phyloP scores from a whole-genome alignment of 2,888 invertebrate species.

The Zaprionus bogoriensis region DNA sequence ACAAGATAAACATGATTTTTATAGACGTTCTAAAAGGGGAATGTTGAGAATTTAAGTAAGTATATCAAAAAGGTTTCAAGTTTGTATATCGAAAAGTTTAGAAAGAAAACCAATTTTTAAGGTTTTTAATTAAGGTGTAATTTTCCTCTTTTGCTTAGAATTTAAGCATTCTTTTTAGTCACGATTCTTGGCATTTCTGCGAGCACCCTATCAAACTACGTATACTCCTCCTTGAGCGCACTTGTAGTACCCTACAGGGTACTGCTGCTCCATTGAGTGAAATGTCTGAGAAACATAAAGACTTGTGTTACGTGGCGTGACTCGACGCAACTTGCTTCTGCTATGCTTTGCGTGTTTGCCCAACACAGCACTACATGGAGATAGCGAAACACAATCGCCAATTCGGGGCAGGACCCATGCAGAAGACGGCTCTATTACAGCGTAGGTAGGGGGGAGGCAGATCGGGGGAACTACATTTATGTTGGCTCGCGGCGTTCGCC shows the following conservation, averaged over 20 bases:
- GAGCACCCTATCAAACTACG: too few species aligned
- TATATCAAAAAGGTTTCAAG: too few species aligned
- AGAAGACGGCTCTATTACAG: background rate
- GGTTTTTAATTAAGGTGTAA: too few species aligned
- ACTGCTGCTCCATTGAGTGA: constrained; percentile 12
- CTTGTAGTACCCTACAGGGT: background rate
- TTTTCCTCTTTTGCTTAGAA: too few species aligned
- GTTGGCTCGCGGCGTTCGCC: background rate
- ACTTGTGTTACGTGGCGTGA: constrained; percentile 13
- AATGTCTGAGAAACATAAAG: constrained; percentile 8
- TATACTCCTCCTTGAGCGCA: too few species aligned
- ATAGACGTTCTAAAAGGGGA: too few species aligned
- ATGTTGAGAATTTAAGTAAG: too few species aligned
- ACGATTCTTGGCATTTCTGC: too few species aligned
- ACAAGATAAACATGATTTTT: too few species aligned
- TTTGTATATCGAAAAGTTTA: too few species aligned
- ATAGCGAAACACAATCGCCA: background rate
- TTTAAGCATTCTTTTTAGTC: too few species aligned
- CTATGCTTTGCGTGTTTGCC: constrained; percentile 9
- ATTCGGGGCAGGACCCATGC: background rate
- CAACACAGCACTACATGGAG: background rate
- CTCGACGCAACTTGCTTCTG: constrained; percentile 12
- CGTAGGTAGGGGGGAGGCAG: background rate
- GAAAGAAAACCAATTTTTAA: too few species aligned
- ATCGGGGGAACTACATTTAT: background rate